Percentiles rank a stretch among this genome's conserved stretches.
phyloP scores from a whole-genome alignment of 2,797 vertebrate genomes.

The Decapterus maruadsi region DNA sequence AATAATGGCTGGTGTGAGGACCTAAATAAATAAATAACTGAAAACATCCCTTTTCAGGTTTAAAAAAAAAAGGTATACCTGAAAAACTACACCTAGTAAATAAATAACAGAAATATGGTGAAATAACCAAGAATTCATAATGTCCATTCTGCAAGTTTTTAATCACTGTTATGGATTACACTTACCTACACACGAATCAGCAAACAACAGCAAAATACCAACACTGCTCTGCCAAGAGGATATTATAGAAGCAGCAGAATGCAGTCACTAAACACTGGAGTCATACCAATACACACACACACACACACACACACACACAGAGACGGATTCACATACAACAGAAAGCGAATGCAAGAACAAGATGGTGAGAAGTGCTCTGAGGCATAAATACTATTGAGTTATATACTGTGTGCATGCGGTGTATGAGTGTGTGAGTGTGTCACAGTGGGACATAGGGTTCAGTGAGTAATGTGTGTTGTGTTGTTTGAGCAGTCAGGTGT shows the following conservation, averaged over 20 bases:
- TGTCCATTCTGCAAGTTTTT: no score
- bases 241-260: background rate
- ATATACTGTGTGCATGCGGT: conserved; percentile 28
- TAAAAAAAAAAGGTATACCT: background rate
- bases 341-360: conserved; percentile 45
- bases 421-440: conserved; percentile 20
- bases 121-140: no score
- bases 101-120: no score
- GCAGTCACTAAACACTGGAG: conserved; percentile 7
- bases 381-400: conserved; percentile 50
- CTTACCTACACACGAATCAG: no score
- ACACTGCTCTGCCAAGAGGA: conserved; percentile 13
- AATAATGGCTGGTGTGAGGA: background rate
- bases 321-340: conserved; percentile 25
- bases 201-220: conserved; percentile 33
- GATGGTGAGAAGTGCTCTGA: conserved; percentile 55
- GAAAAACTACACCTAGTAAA: background rate
- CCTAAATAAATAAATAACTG: background rate
- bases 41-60: background rate
- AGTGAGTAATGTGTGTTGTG: conserved; percentile 58
- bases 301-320: background rate
- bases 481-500: conserved; percentile 62
- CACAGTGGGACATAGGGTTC: conserved; percentile 46
- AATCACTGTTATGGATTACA: no score
- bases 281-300: background rate